Evolutionary conservation across 2,888 invertebrate genomes (phyloP).

Genomic region (Pemphredon lugubris): DNA sequence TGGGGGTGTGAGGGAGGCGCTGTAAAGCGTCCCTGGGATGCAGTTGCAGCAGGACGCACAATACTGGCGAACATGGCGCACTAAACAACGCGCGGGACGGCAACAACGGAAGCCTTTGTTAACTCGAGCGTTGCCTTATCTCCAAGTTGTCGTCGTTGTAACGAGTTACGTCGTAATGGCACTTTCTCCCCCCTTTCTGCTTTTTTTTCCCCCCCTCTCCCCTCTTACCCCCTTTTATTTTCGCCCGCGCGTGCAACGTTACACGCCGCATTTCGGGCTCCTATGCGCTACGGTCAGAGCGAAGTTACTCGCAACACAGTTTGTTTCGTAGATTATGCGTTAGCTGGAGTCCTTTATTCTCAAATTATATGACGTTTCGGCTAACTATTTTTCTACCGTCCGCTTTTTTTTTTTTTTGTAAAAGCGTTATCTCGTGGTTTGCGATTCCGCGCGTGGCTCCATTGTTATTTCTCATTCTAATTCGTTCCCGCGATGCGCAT

Average conservation of each 20-base stretch:
- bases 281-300: neutral
- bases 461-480: too few relatives aligned
- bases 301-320: neutral
- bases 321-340: too few relatives aligned
- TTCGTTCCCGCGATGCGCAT: too few relatives aligned
- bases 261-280: neutral
- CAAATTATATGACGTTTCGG: too few relatives aligned
- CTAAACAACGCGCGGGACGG: neutral
- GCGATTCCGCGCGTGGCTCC: too few relatives aligned
- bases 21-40: constrained; percentile 10
- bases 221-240: constrained; percentile 4
- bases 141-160: constrained; percentile 28
- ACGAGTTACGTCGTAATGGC: constrained; percentile 35
- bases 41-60: constrained; percentile 2
- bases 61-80: neutral
- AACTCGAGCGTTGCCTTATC: constrained; percentile 46
- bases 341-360: too few relatives aligned
- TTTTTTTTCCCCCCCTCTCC: neutral
- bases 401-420: neutral
- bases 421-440: too few relatives aligned
- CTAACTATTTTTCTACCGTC: neutral
- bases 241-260: constrained; percentile 8
- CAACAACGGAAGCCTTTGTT: constrained; percentile 39
- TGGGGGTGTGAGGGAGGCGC: too few relatives aligned
- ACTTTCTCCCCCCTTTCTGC: constrained; percentile 9